Conservation (phyloP, 2,888 invertebrate genomes). For the Diarsia dahlii region DNA sequence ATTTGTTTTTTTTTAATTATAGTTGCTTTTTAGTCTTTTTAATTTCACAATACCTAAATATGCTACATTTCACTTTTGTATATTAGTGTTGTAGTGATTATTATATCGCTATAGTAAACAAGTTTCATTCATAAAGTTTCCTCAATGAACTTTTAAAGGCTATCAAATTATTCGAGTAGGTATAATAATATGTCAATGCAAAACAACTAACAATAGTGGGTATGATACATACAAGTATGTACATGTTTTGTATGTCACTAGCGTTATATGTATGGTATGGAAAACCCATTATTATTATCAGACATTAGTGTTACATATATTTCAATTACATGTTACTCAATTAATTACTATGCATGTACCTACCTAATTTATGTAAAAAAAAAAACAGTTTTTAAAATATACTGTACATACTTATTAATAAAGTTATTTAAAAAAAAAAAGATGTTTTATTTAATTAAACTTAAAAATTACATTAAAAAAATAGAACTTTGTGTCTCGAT, state of each 20-base stretch:
- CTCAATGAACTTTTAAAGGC: slow-evolving; percentile 44
- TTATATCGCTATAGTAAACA: slow-evolving; percentile 27
- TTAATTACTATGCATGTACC: not conserved
- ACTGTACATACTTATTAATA: not conserved
- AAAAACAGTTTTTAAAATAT: not conserved
- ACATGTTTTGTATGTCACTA: slow-evolving; percentile 14
- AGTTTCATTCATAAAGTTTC: slow-evolving; percentile 55
- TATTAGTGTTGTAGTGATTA: slow-evolving; percentile 5
- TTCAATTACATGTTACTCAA: not conserved
- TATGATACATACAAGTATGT: slow-evolving; percentile 16
- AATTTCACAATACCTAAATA: no score
- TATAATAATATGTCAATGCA: not conserved
- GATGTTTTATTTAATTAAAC: not conserved
- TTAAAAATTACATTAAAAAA: not conserved
- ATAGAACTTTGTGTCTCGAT: not conserved
- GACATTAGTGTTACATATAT: not conserved
- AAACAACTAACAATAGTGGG: slow-evolving; percentile 13
- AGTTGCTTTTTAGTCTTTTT: no score
- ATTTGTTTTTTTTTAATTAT: not conserved
- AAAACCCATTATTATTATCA: slow-evolving; percentile 33
- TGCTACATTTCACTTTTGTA: no score
- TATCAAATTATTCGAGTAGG: slow-evolving; percentile 32
- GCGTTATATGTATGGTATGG: slow-evolving; percentile 17
- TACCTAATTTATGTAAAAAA: not conserved
- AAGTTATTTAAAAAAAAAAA: not conserved